Evolutionary conservation across 2,797 vertebrate species (phyloP), one percentile per base, ranked within the genome.

Genomic region (Cichlasoma orientale): DNA sequence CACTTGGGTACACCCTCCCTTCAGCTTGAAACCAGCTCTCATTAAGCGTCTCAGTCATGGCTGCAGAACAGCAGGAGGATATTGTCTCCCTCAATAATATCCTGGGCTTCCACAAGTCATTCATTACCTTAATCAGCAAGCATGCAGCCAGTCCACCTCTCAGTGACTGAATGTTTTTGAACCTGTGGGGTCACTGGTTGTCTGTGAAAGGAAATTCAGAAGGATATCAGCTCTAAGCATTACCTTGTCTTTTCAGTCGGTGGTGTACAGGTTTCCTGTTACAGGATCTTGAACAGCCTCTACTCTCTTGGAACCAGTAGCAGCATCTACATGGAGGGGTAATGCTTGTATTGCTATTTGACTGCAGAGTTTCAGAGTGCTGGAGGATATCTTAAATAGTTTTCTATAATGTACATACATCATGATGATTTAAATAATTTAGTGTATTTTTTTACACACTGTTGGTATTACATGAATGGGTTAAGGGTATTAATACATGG

Each of bases 291-390:
- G 84, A 95, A 94, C 89, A 97, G 96, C 89, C 96, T 99, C 56
- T 97, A 98, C 84, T 94, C 96, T 80, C 94, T 99, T 80, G 97
- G 97, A 88, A 98, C 96, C 72, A 97, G 95, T 91, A 96, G 96
- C 90, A 97, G 94, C 91, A 94, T 96, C 82, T 96, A 96, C 57
- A 96, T 97, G 80, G 97, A 99, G 59, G 95, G 98, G 98, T 99
- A 96, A 56, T 79, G 33, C 27, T 38, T 71, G 12, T 12, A 18
- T 70, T 77, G 1, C 21, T 31, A 7, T 68, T 3, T 52, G 29
- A 79, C 72, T 75, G 50, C 10, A 56, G n/a, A 72, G 16, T 63
- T 47, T 69, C 33, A 33, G 7, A 11, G 47, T 72, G 31, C 18
- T 54, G 1, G 14, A 77, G 38, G 41, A 52, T 50, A n/a, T n/a